Evolutionary conservation across 2,888 invertebrate species (phyloP), one percentile per base, ranked within the genome.

Genomic region (Allophyes oxyacanthae): DNA sequence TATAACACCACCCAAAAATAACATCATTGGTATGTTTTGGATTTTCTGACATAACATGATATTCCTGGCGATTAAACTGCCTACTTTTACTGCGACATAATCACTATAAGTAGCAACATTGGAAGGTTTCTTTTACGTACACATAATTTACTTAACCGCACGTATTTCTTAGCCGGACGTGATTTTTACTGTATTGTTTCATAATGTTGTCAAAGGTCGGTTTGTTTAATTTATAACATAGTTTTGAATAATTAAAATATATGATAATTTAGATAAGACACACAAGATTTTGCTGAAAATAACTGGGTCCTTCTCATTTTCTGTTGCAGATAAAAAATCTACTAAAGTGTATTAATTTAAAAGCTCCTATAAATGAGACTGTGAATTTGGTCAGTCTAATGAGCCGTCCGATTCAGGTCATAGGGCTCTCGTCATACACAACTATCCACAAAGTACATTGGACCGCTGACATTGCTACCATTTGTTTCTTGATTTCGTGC

Each of bases 401-500:
- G 6, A 54, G 45, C 8, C 42, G 56, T 7, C 64, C 73, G 2
- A 74, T 83, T n/a, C 54, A 61, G 11, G 78, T 75, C 6, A 61
- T 65, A 0, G 90, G 89, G 0, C 61, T 87, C 11, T 76, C 73
- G 63, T 61, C 61, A 6, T 75, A 72, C 6, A 36, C 55, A 0
- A 58, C 64, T 0, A 45, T 52, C 4, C 43, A 64, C 9, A 67
- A 65, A 9, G 64, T 83, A 3, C 78, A 81, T 37, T 78, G 75
- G 76, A 14, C 72, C 0, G 82, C 82, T 0, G 77, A 72, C 32
- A 14, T 83, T 1, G 72, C 79, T 1, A 81, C 78, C 0, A 41
- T 78, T 20, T 83, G 83, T 58, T 87, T 83, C 45, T 13, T 86
- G 1, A 14, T 63, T 3, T 79, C 78, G 1, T 84, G 75, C 28